Evolutionary conservation across 2,797 vertebrate species (phyloP).

Genomic region (Coranthus polyacanthus): DNA sequence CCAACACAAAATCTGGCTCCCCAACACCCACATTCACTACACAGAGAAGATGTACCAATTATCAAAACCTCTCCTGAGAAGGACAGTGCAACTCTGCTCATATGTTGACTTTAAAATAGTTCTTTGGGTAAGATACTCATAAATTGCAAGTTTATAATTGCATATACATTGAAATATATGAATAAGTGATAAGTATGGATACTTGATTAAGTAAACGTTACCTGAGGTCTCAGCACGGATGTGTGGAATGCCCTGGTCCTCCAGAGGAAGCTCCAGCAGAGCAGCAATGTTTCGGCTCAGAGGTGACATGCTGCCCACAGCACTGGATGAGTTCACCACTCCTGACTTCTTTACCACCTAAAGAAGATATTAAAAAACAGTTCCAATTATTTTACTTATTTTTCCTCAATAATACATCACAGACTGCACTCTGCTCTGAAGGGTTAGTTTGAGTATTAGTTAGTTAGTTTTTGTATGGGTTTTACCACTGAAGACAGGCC

Average conservation of each 20-base stretch:
- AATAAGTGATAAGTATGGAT: too few relatives aligned
- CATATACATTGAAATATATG: too few relatives aligned
- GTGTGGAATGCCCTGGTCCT: slow-evolving; percentile 80
- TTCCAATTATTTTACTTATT: background rate
- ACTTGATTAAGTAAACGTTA: slow-evolving; percentile 37
- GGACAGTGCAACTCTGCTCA: too few relatives aligned
- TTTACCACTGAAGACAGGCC: too few relatives aligned
- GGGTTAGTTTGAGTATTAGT: too few relatives aligned
- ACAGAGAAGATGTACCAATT: slow-evolving; percentile 8
- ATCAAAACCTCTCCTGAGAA: background rate
- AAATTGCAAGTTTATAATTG: too few relatives aligned
- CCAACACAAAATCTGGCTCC: slow-evolving; percentile 95
- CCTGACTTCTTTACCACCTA: slow-evolving; percentile 84
- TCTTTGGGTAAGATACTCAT: too few relatives aligned
- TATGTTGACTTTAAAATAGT: too few relatives aligned
- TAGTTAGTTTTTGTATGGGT: too few relatives aligned
- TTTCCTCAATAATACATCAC: background rate
- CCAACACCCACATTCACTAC: slow-evolving; percentile 97
- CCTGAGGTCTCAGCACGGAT: slow-evolving; percentile 85
- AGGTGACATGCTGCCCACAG: slow-evolving; percentile 65
- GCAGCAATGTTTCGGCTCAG: slow-evolving; percentile 81
- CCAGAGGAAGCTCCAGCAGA: slow-evolving; percentile 83
- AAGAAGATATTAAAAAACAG: background rate
- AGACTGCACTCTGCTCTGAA: background rate
- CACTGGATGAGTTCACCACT: slow-evolving; percentile 55